Percentiles rank a stretch among this genome's conserved stretches.
Evolutionary conservation across 2,888 invertebrate genomes (phyloP).

Genomic region (Exephanes ischioxanthus): DNA sequence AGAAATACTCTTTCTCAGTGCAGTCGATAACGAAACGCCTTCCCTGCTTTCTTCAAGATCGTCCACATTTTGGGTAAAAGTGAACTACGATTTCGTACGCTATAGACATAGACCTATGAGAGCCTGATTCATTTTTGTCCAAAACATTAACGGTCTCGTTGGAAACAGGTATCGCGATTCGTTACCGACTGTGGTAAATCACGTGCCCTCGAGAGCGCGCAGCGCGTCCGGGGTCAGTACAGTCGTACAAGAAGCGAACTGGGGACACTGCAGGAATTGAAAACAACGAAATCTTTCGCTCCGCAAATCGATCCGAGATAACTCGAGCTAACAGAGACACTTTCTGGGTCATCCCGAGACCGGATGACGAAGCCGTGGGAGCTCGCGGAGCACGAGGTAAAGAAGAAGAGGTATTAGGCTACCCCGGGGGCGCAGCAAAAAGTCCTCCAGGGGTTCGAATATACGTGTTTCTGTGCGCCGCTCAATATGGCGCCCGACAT

Average conservation of each 20-base stretch:
- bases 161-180: too few relatives aligned
- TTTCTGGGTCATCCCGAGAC: slow-evolving; percentile 24
- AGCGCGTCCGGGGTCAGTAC: too few relatives aligned
- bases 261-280: neutral
- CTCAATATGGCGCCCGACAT: slow-evolving; percentile 69
- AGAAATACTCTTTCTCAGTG: too few relatives aligned
- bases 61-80: too few relatives aligned
- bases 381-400: slow-evolving; percentile 6
- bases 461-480: slow-evolving; percentile 32
- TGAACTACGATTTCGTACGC: too few relatives aligned
- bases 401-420: slow-evolving; percentile 29
- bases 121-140: too few relatives aligned
- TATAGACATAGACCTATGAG: too few relatives aligned
- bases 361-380: slow-evolving; percentile 31
- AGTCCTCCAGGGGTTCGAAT: slow-evolving; percentile 39
- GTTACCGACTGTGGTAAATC: too few relatives aligned
- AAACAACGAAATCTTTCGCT: slow-evolving; percentile 11
- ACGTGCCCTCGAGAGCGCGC: too few relatives aligned
- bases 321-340: neutral
- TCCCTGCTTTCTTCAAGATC: too few relatives aligned
- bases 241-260: neutral
- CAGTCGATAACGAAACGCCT: too few relatives aligned
- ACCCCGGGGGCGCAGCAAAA: slow-evolving; percentile 18
- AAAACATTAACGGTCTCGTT: too few relatives aligned
- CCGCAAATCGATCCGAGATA: neutral